Percentiles rank a stretch among this genome's conserved stretches.
phyloP scores from a whole-genome alignment of 2,888 invertebrate genomes.

The Hydriomena furcata region DNA sequence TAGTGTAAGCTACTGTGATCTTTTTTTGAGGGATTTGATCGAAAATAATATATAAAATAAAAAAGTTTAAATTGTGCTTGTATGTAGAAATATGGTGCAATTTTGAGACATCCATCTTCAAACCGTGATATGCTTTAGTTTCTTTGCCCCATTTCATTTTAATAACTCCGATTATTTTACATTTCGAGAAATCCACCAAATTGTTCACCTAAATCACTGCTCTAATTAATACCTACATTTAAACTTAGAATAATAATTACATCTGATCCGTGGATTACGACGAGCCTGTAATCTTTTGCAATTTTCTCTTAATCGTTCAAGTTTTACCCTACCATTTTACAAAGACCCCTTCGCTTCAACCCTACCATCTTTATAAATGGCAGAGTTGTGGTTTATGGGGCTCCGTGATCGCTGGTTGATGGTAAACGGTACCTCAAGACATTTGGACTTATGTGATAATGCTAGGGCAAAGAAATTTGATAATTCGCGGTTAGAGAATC shows the following conservation, averaged over 20 bases:
- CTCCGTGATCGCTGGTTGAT: constrained; percentile 43
- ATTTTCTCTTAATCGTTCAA: constrained; percentile 77
- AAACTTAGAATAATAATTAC: constrained; percentile 74
- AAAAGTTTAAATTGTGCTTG: no score
- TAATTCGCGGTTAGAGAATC: constrained; percentile 80
- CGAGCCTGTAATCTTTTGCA: constrained; percentile 76
- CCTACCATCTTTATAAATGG: constrained; percentile 1
- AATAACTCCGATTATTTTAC: constrained; percentile 19
- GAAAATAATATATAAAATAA: no score
- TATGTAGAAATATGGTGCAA: constrained; percentile 1
- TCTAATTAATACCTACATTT: constrained; percentile 70
- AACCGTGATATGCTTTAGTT: constrained; percentile 13
- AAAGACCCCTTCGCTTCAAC: constrained; percentile 48
- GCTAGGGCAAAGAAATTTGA: constrained; percentile 80
- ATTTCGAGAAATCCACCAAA: constrained; percentile 41
- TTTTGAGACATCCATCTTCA: constrained; percentile 16
- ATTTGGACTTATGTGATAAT: constrained; percentile 82
- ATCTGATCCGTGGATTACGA: constrained; percentile 67
- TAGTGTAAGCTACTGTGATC: no score
- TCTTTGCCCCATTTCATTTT: constrained; percentile 29
- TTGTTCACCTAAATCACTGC: constrained; percentile 57
- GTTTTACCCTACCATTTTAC: constrained; percentile 55
- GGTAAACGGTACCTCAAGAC: constrained; percentile 67
- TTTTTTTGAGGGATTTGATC: no score
- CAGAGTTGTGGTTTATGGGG: constrained; percentile 46